These are phyloP conservation scores for Drosophila triauraria DNA, from an alignment of 1,140 invertebrate genomes.

Conservation along the genomic window DNA sequence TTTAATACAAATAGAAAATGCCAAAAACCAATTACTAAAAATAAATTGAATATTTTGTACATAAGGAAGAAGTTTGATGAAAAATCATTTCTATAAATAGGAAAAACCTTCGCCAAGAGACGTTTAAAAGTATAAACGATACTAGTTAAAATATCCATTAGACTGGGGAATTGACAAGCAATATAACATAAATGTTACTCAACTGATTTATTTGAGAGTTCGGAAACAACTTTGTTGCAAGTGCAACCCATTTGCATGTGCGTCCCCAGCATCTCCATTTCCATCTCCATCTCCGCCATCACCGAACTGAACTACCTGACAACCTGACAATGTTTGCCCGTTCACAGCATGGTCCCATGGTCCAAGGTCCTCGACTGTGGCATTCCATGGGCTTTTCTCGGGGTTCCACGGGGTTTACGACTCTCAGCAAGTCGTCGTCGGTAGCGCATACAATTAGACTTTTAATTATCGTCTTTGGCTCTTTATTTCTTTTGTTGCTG, in stretches of 20 bases:
- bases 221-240: conserved; percentile 36
- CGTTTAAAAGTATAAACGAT: neutral
- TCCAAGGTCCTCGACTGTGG: conserved; percentile 23
- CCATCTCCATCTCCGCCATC: neutral
- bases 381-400: conserved; percentile 4
- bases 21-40: too few relatives aligned
- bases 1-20: too few relatives aligned
- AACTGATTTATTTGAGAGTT: conserved; percentile 13
- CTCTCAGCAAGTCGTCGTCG: conserved; percentile 38
- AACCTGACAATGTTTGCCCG: conserved; percentile 44
- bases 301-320: conserved; percentile 15
- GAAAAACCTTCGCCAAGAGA: neutral
- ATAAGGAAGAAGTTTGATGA: neutral
- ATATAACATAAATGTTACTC: conserved; percentile 1
- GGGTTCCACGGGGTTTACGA: conserved; percentile 41
- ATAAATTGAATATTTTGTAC: too few relatives aligned
- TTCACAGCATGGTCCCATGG: conserved; percentile 26
- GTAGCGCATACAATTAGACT: conserved; percentile 81
- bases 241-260: conserved; percentile 10
- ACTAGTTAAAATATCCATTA: conserved; percentile 7
- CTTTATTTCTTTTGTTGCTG: conserved; percentile 39
- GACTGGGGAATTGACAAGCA: too few relatives aligned
- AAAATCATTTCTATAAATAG: neutral
- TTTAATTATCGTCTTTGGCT: conserved; percentile 76
- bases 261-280: neutral